phyloP scores from a whole-genome alignment of 2,888 invertebrate genomes.

The Drosophila lacicola region DNA sequence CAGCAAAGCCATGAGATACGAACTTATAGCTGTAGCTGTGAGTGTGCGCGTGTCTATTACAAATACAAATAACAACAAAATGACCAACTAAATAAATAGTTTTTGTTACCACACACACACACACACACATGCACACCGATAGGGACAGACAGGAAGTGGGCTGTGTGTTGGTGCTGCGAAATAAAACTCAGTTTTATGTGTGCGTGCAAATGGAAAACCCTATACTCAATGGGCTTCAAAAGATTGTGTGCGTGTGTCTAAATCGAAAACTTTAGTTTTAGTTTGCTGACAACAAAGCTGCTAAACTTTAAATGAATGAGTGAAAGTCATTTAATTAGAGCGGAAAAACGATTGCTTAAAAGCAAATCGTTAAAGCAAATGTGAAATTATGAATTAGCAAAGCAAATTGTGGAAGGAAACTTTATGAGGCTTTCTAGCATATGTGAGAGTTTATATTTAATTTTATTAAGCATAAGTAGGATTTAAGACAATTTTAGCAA shows the following conservation, averaged over 20 bases:
- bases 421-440: too few species aligned
- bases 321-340: slow-evolving; percentile 39
- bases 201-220: slow-evolving; percentile 50
- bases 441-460: too few species aligned
- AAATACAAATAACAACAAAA: slow-evolving; percentile 78
- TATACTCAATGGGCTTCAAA: slow-evolving; percentile 47
- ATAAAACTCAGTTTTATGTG: slow-evolving; percentile 41
- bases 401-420: background rate
- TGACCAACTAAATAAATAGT: slow-evolving; percentile 81
- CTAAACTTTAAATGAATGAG: slow-evolving; percentile 37
- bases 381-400: slow-evolving; percentile 11
- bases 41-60: slow-evolving; percentile 71
- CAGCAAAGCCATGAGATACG: slow-evolving; percentile 51
- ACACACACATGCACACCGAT: background rate
- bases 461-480: too few species aligned
- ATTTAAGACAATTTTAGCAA: background rate
- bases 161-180: slow-evolving; percentile 20
- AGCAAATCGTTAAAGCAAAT: background rate
- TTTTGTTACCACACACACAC: slow-evolving; percentile 68
- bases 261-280: slow-evolving; percentile 40
- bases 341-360: slow-evolving; percentile 7
- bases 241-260: slow-evolving; percentile 8
- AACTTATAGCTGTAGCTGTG: slow-evolving; percentile 46
- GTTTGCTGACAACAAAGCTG: slow-evolving; percentile 33
- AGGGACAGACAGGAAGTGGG: slow-evolving; percentile 50